Conservation (phyloP, 2,888 invertebrate species). For the Agonopterix alstromeriana region DNA sequence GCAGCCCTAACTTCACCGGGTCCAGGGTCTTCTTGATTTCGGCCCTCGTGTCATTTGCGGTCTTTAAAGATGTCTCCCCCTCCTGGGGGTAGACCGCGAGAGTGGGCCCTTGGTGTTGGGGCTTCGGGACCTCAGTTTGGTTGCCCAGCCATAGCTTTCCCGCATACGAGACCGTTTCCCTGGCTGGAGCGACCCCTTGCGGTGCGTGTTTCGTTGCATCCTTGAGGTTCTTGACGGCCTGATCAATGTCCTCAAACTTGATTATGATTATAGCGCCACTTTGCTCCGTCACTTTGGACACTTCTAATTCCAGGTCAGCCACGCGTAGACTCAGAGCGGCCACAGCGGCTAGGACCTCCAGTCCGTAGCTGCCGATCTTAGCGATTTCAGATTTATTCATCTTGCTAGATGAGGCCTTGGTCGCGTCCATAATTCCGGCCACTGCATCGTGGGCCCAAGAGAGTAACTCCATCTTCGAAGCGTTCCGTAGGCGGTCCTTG, state of each 20-base stretch:
- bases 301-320: background rate
- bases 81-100: background rate
- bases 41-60: slow-evolving; percentile 17
- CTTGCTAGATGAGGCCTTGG: background rate
- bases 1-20: background rate
- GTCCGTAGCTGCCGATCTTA: background rate
- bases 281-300: background rate
- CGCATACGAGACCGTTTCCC: background rate
- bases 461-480: too few relatives aligned
- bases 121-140: slow-evolving; percentile 2
- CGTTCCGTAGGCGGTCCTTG: too few relatives aligned
- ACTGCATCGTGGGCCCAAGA: slow-evolving; percentile 32
- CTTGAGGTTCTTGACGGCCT: background rate
- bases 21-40: background rate
- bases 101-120: background rate
- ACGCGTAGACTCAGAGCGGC: background rate
- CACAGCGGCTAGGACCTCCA: background rate
- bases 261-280: background rate
- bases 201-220: background rate
- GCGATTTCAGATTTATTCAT: background rate
- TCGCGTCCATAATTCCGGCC: slow-evolving; percentile 22
- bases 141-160: slow-evolving; percentile 54
- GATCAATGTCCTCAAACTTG: background rate
- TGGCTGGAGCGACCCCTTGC: background rate
- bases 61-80: background rate